Evolutionary conservation across 2,888 invertebrate species (phyloP), one percentile per base, ranked within the genome.

Genomic region (Anarsia innoxiella): DNA sequence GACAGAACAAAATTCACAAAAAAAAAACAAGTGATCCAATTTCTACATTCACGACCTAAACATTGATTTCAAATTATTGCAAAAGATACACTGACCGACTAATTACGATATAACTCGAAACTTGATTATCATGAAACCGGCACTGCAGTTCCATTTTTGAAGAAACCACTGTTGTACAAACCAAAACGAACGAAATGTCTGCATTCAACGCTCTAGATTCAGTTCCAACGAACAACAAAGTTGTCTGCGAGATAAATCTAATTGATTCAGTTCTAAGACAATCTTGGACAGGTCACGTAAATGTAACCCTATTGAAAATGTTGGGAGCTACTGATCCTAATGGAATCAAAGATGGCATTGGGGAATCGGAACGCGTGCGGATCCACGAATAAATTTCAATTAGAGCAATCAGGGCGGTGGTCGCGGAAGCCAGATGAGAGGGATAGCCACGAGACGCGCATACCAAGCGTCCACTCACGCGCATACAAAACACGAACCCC

Each of bases 401-500:
- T 80, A 80, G 76, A 74, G 75, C 76, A 76, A 72, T 72, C 69
- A 63, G 65, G 60, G 53, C 57, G 59, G 56, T 59, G 41, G 49
- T 74, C 69, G 71, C 79, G 79, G 83, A 80, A 83, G 75, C 65
- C 55, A 62, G 64, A 73, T 73, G 66, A 59, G 63, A 61, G 60
- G 69, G 74, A 63, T 65, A 60, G 66, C 57, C 60, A 53, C 57
- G 65, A 64, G 67, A 63, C 66, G 66, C 56, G 74, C 73, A 71
- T 75, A 69, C 69, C 57, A 67, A 72, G 53, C 39, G 51, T 52
- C 55, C 57, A 55, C 57, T 55, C 68, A 56, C 52, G 53, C 56
- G 82, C 77, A 82, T 82, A 82, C 78, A 67, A 73, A 82, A 54
- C 38, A 50, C 52, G 70, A 70, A 71, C 73, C 74, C 72, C 76